Evolutionary conservation across 2,113 vertebrate genomes (phyloP), one percentile per base, ranked within the genome.

Genomic region (Zapus hudsonius): DNA sequence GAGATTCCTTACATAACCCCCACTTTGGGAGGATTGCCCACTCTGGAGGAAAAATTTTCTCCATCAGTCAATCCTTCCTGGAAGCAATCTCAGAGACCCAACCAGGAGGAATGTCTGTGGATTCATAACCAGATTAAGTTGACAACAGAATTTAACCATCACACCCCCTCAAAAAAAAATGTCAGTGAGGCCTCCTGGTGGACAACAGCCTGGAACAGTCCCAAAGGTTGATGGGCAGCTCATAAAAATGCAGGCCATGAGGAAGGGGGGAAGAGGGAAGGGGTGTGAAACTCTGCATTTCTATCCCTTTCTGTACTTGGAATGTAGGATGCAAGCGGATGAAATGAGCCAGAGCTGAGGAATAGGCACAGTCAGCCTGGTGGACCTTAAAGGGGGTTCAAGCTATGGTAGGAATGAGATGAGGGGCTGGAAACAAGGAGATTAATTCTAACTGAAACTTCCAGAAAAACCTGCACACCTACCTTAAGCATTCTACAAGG

Each of bases 311-410:
- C 63, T 38, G n/a, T n/a, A n/a, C n/a, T n/a, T n/a, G n/a, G n/a
- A n/a, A n/a, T n/a, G n/a, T n/a, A n/a, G n/a, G n/a, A n/a, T n/a
- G n/a, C n/a, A 19, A 5, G 17, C 20, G 31, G 59, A 22, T 38
- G 38, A 20, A 38, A 20, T 47, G 36, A 10, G 5, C 22, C 42
- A 17, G 0, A 3, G 40, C 22, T 17, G 36, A 44, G 17, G 15
- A 40, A 61, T 11, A 38, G 7, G 29, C 36, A 19, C 9, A 3
- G 23, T 25, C 31, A 67, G 67, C 27, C 11, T 67, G 6, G 6
- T n/a, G 63, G 67, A 55, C 31, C n/a, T 20, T 52, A 57, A 59
- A 52, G 33, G 40, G 78, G 11, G 23, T 76, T 22, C 23, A 2
- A 61, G 52, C 57, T 17, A 5, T n/a, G 16, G 7, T 33, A 52